phyloP scores from a whole-genome alignment of 2,888 invertebrate genomes.

The Prosopocoilus inquinatus region DNA sequence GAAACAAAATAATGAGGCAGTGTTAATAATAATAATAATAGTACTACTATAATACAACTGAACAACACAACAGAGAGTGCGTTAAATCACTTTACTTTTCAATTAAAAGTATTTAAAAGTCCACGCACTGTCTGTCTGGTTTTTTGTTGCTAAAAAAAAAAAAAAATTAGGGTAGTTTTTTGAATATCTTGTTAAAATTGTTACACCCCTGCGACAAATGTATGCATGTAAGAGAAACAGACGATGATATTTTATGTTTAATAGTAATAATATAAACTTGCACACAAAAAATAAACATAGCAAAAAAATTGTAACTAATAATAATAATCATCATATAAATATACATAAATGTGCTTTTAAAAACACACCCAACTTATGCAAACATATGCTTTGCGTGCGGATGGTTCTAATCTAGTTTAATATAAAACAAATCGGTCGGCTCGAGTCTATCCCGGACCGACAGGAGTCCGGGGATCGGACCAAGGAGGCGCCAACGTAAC shows the following conservation, averaged over 20 bases:
- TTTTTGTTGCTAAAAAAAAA: too few species aligned
- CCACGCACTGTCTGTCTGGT: too few species aligned
- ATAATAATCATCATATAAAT: constrained; percentile 29
- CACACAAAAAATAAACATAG: constrained; percentile 46
- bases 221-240: constrained; percentile 27
- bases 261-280: constrained; percentile 42
- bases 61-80: too few species aligned
- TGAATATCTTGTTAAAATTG: constrained; percentile 26
- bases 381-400: constrained; percentile 32
- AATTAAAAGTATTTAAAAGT: too few species aligned
- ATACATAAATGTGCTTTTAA: constrained; percentile 36
- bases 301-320: constrained; percentile 33
- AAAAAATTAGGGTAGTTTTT: background rate
- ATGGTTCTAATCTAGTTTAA: constrained; percentile 23
- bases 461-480: background rate
- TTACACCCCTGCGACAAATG: constrained; percentile 45
- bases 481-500: constrained; percentile 13
- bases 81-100: too few species aligned
- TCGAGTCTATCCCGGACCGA: background rate
- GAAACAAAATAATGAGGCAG: background rate
- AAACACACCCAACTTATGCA: constrained; percentile 39
- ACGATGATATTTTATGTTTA: constrained; percentile 30
- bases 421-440: constrained; percentile 28
- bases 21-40: constrained; percentile 2
- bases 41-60: too few species aligned